Percentiles rank a stretch among this genome's conserved stretches.
These are phyloP conservation scores for Automeris io DNA, from an alignment of 2,888 invertebrate genomes.

Conservation along the genomic window DNA sequence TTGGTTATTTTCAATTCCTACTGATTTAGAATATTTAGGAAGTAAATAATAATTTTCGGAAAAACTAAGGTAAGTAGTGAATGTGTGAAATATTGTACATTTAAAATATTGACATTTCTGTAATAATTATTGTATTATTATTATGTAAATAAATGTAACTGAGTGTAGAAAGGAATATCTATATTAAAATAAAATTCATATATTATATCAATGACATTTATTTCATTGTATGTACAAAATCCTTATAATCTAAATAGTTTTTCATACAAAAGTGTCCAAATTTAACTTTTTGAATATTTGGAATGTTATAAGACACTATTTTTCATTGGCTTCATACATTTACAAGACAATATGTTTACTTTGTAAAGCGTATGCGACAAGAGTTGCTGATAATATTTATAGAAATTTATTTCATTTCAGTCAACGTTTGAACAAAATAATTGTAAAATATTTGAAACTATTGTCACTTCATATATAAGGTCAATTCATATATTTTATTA, in stretches of 20 bases:
- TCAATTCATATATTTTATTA: too few species aligned
- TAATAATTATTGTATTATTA: too few species aligned
- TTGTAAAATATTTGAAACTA: too few species aligned
- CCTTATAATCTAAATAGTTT: slow-evolving; percentile 69
- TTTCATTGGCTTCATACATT: slow-evolving; percentile 60
- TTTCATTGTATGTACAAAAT: slow-evolving; percentile 77
- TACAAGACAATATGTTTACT: slow-evolving; percentile 49
- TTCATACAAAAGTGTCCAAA: slow-evolving; percentile 75
- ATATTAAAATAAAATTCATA: slow-evolving; percentile 35
- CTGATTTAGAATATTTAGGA: too few species aligned
- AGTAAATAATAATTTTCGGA: too few species aligned
- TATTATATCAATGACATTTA: slow-evolving; percentile 72
- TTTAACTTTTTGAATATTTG: slow-evolving; percentile 67
- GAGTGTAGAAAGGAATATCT: background rate
- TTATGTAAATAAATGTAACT: too few species aligned
- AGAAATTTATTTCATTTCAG: slow-evolving; percentile 12
- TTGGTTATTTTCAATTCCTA: too few species aligned
- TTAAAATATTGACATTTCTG: too few species aligned
- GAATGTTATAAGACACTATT: slow-evolving; percentile 75
- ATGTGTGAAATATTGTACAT: too few species aligned
- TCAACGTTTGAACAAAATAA: too few species aligned
- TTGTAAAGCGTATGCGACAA: slow-evolving; percentile 46
- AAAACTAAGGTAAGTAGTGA: too few species aligned
- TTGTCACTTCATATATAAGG: too few species aligned
- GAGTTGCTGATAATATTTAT: slow-evolving; percentile 28